Evolutionary conservation across 2,888 invertebrate species (phyloP).

Genomic region (Drosophila suboccidentalis): DNA sequence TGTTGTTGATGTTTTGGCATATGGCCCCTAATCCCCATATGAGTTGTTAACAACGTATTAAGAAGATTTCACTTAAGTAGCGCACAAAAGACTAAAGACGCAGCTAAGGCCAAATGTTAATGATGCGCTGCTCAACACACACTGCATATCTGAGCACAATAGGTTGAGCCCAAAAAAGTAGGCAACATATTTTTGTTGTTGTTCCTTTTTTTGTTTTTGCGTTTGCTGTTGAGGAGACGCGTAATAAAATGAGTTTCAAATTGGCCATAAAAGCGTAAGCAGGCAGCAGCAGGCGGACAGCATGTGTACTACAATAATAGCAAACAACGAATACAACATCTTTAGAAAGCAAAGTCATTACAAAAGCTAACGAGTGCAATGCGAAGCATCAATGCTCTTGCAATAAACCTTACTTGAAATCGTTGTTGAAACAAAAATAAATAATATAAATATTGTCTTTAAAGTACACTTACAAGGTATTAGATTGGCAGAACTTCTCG

Average conservation of each 20-base stretch:
- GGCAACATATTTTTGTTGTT: conserved; percentile 59
- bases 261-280: conserved; percentile 71
- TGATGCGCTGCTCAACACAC: conserved; percentile 49
- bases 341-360: conserved; percentile 45
- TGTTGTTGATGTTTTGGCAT: conserved; percentile 5
- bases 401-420: conserved; percentile 2
- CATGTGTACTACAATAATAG: conserved; percentile 27
- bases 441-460: neutral
- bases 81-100: conserved; percentile 35
- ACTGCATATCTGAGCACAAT: neutral
- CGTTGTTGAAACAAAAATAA: neutral
- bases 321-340: conserved; percentile 27
- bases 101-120: conserved; percentile 60
- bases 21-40: conserved; percentile 56
- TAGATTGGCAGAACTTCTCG: neutral
- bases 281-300: conserved; percentile 39
- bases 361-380: conserved; percentile 7
- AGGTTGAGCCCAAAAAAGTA: conserved; percentile 54
- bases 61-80: conserved; percentile 77
- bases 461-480: neutral
- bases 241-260: conserved; percentile 77
- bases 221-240: conserved; percentile 22
- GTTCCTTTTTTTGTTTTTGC: conserved; percentile 15
- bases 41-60: conserved; percentile 81
- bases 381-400: conserved; percentile 43